These are phyloP conservation scores for Nasalis larvatus DNA, from an alignment of 2,113 vertebrate genomes.

Conservation along the genomic window DNA sequence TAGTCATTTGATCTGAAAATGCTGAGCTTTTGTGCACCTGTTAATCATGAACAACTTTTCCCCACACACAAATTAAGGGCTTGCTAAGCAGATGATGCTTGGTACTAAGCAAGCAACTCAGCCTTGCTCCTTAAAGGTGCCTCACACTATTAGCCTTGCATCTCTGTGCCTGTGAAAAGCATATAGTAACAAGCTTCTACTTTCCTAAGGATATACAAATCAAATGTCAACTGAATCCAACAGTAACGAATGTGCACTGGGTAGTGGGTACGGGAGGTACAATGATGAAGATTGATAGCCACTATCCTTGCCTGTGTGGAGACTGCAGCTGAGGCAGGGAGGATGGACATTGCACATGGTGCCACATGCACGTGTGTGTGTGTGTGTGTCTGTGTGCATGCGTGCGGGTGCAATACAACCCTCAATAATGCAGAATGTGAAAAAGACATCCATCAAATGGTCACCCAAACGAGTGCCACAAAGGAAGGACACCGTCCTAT, in stretches of 20 bases:
- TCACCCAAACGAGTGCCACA: background rate
- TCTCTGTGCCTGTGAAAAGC: background rate
- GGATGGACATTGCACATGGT: background rate
- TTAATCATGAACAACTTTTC: background rate
- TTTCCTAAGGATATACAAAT: background rate
- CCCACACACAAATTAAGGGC: background rate
- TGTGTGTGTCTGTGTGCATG: too few species aligned
- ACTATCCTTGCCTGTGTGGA: background rate
- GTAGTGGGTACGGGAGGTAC: background rate
- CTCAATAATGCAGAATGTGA: background rate
- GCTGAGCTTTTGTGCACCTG: background rate
- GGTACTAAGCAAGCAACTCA: slow-evolving; percentile 9
- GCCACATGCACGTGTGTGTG: background rate
- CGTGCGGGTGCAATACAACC: background rate
- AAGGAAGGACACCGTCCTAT: background rate
- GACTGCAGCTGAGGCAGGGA: background rate
- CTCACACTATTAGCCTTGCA: background rate
- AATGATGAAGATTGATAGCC: background rate
- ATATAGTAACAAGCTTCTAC: background rate
- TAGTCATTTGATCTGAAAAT: background rate
- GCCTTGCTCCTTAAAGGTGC: background rate
- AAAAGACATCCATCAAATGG: background rate
- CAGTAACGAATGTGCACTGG: background rate
- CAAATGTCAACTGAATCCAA: background rate
- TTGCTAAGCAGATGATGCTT: background rate